These are phyloP conservation scores for Ctenosaura bakeri DNA, from an alignment of 2,797 vertebrate species.

Conservation along the genomic window DNA sequence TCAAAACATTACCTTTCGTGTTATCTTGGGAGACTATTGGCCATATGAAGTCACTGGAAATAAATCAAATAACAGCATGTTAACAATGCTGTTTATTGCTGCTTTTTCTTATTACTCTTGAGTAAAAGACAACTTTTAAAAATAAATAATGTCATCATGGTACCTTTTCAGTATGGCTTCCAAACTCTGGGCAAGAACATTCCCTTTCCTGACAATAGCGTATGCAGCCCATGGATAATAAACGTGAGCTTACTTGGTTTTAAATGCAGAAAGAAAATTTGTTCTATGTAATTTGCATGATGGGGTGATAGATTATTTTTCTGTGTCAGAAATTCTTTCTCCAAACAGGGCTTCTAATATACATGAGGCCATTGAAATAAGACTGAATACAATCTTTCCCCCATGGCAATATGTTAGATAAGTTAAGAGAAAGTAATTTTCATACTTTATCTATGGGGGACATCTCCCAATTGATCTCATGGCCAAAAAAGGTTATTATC, in stretches of 20 bases:
- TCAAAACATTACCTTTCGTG: neutral
- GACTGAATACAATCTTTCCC: accelerated
- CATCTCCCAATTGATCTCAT: neutral
- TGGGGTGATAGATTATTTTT: no score
- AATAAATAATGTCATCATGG: neutral
- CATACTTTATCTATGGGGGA: neutral
- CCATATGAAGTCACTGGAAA: no score
- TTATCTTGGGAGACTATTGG: no score
- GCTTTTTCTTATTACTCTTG: no score
- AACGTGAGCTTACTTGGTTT: neutral
- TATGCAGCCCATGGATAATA: neutral
- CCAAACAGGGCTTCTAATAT: neutral
- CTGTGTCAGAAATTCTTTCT: neutral
- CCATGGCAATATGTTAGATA: neutral
- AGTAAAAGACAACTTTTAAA: neutral
- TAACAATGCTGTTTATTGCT: no score
- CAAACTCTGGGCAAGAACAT: neutral
- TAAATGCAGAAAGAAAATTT: neutral
- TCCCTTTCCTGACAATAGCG: neutral
- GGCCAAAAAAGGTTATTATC: neutral
- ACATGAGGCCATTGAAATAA: neutral
- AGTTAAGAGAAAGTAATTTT: neutral
- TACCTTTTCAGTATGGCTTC: neutral
- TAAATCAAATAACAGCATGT: no score
- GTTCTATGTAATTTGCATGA: neutral